These are phyloP conservation scores for Ostrea edulis DNA, from an alignment of 1,140 invertebrate species.

Conservation along the genomic window DNA sequence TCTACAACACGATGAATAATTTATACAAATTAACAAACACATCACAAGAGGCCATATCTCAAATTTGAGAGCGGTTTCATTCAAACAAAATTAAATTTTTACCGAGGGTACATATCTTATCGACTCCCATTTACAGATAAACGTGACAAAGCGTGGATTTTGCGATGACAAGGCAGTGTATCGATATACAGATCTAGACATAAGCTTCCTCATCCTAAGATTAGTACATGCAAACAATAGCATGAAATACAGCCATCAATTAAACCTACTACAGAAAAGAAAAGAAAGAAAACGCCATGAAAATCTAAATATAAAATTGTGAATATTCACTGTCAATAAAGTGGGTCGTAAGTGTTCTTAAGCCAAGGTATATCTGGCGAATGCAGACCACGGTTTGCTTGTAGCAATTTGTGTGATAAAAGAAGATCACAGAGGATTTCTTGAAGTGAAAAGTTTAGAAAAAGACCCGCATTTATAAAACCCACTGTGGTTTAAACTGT, in stretches of 20 bases:
- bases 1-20: conserved; percentile 21
- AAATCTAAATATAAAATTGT: background rate
- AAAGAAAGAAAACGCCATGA: background rate
- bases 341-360: background rate
- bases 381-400: conserved; percentile 27
- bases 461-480: conserved; percentile 12
- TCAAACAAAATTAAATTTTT: conserved; percentile 9
- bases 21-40: conserved; percentile 29
- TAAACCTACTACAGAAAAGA: background rate
- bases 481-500: conserved; percentile 23
- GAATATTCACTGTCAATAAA: conserved; percentile 12
- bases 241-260: background rate
- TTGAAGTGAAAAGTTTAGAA: conserved; percentile 24
- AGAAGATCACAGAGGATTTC: conserved; percentile 6
- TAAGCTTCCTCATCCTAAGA: background rate
- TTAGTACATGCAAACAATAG: background rate
- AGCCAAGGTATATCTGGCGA: background rate
- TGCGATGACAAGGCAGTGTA: background rate
- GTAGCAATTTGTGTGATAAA: conserved; percentile 39
- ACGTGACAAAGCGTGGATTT: background rate
- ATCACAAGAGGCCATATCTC: conserved; percentile 3
- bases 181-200: background rate
- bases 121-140: background rate
- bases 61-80: conserved; percentile 13
- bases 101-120: conserved; percentile 10